A percentile compares a stretch with the other conserved stretches of the same genome.
Evolutionary conservation across 2,797 vertebrate genomes (phyloP).

Genomic region (Lophius americanus): DNA sequence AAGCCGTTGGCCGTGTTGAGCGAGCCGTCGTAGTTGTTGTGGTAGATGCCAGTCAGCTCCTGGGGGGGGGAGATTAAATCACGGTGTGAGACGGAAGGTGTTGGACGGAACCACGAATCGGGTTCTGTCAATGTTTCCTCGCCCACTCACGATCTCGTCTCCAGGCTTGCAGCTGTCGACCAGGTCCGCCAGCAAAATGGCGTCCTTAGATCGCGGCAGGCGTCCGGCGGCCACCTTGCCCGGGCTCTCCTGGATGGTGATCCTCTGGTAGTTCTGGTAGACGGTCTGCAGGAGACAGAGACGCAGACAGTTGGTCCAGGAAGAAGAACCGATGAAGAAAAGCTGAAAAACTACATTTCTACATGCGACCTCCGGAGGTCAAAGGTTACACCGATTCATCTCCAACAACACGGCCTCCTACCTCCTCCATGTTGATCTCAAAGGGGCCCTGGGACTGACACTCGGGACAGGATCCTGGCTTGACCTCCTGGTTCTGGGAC

Average conservation of each 20-base stretch:
- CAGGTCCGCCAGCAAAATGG: constrained; percentile 93
- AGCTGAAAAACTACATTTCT: too few relatives aligned
- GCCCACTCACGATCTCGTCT: constrained; percentile 92
- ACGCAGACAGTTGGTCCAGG: too few relatives aligned
- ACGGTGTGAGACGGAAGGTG: background rate
- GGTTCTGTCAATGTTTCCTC: too few relatives aligned
- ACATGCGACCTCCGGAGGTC: too few relatives aligned
- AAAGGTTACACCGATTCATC: too few relatives aligned
- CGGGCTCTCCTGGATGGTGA: constrained; percentile 97
- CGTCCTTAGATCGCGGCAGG: constrained; percentile 95
- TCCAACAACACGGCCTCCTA: constrained; percentile 54
- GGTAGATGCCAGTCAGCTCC: constrained; percentile 97
- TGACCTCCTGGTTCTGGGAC: constrained; percentile 98
- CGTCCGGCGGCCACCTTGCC: constrained; percentile 95
- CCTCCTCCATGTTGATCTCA: constrained; percentile 99
- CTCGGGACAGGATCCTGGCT: constrained; percentile 97
- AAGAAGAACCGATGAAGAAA: background rate
- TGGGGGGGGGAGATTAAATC: constrained; percentile 41
- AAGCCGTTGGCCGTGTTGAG: constrained; percentile 96
- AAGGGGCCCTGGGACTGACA: constrained; percentile 96
- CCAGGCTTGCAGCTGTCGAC: constrained; percentile 97
- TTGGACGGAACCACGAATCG: too few relatives aligned
- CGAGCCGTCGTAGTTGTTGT: constrained; percentile 98
- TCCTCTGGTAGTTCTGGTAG: constrained; percentile 98
- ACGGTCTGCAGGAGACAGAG: constrained; percentile 83